A percentile compares a stretch with the other conserved stretches of the same genome.
These are phyloP conservation scores for Smutsia gigantea DNA, from an alignment of 2,797 vertebrate genomes.

Conservation along the genomic window DNA sequence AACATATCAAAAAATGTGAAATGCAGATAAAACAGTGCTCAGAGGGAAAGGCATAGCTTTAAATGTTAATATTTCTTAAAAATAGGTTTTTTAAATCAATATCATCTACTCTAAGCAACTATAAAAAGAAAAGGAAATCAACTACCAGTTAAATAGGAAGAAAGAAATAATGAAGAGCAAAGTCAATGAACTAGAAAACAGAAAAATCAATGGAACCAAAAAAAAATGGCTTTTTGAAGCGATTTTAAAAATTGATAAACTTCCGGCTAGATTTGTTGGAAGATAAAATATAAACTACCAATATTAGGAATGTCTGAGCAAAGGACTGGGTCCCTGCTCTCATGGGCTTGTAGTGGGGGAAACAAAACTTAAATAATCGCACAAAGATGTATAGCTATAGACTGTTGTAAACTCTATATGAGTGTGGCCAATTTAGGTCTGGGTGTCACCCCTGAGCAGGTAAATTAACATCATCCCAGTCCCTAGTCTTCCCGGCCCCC, in stretches of 20 bases:
- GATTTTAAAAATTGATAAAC: neutral
- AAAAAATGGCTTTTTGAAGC: neutral
- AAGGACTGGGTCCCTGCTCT: neutral
- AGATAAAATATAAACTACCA: neutral
- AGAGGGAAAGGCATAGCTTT: constrained; percentile 49
- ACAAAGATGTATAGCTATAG: neutral
- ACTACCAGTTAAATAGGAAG: neutral
- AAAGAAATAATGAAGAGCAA: neutral
- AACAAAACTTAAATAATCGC: neutral
- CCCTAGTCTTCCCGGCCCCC: rapidly evolving
- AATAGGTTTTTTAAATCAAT: neutral
- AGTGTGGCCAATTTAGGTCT: neutral
- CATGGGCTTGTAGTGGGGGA: neutral
- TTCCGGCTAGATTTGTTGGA: neutral
- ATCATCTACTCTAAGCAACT: neutral
- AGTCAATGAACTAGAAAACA: neutral
- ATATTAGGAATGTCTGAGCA: neutral
- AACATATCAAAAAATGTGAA: neutral
- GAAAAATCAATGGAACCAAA: constrained; percentile 1
- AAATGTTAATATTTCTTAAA: neutral
- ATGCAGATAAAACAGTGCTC: constrained; percentile 28
- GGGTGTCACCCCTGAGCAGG: rapidly evolving
- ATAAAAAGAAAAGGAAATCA: constrained; percentile 32
- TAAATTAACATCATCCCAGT: rapidly evolving
- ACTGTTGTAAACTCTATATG: neutral